These are phyloP conservation scores for Campoletis sonorensis DNA, from an alignment of 1,140 invertebrate species.

Conservation along the genomic window DNA sequence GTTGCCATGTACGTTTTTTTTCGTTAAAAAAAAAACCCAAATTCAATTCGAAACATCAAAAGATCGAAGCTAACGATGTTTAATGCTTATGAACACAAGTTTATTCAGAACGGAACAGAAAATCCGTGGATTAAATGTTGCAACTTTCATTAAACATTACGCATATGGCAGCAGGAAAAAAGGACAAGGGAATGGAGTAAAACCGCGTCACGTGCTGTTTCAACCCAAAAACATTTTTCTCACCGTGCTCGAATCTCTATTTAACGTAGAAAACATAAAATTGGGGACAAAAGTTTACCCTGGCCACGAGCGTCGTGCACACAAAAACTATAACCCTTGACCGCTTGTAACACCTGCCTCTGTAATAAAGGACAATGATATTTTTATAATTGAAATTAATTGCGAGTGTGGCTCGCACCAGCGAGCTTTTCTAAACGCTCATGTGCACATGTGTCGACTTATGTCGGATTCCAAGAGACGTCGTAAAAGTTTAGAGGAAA, in stretches of 20 bases:
- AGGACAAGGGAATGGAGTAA: background rate
- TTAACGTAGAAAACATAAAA: slow-evolving; percentile 35
- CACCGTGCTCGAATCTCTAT: background rate
- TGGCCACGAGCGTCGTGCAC: background rate
- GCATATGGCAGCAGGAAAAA: background rate
- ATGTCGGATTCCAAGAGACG: slow-evolving; percentile 6
- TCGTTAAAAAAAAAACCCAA: background rate
- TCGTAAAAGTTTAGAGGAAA: slow-evolving; percentile 37
- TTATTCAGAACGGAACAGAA: background rate
- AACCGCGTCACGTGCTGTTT: slow-evolving; percentile 27
- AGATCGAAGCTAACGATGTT: background rate
- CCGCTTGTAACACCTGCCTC: slow-evolving; percentile 68
- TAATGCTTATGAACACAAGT: background rate
- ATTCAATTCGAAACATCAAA: background rate
- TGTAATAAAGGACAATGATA: slow-evolving; percentile 74
- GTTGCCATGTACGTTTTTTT: no score
- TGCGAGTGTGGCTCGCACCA: slow-evolving; percentile 54
- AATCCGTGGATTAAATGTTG: slow-evolving; percentile 13
- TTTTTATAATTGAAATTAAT: slow-evolving; percentile 78
- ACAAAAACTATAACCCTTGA: slow-evolving; percentile 71
- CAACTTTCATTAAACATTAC: slow-evolving; percentile 34
- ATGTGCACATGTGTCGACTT: background rate
- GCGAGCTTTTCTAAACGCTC: background rate
- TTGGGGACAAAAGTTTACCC: slow-evolving; percentile 19
- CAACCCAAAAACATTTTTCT: slow-evolving; percentile 32